Evolutionary conservation across 2,888 invertebrate species (phyloP).

Genomic region (Aphodius sticticus): DNA sequence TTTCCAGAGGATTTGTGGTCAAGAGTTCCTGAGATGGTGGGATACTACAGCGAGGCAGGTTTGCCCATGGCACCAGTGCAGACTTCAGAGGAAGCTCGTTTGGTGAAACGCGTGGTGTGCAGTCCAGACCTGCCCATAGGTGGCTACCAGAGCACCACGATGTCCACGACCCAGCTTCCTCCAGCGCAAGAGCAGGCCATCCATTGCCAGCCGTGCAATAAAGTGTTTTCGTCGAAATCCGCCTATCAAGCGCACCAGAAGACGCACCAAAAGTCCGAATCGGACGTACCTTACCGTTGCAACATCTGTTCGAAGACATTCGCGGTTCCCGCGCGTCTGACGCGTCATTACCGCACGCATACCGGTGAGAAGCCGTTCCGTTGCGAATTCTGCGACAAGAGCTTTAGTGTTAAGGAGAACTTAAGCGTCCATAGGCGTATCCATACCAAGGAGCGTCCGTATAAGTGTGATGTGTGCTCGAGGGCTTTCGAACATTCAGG

Average conservation of each 20-base stretch:
- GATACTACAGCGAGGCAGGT: conserved; percentile 61
- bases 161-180: neutral
- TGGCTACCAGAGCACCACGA: conserved; percentile 47
- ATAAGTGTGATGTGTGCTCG: conserved; percentile 87
- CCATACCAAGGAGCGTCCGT: conserved; percentile 91
- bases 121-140: conserved; percentile 67
- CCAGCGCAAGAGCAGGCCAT: conserved; percentile 40
- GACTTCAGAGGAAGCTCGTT: conserved; percentile 51
- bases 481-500: conserved; percentile 92
- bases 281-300: conserved; percentile 82
- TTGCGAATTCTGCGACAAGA: conserved; percentile 91
- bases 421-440: conserved; percentile 88
- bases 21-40: conserved; percentile 60
- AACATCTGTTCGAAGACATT: conserved; percentile 92
- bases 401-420: conserved; percentile 92
- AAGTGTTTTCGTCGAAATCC: conserved; percentile 56
- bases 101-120: conserved; percentile 66
- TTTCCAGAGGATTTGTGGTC: conserved; percentile 50
- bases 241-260: conserved; percentile 55
- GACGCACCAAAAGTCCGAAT: conserved; percentile 54
- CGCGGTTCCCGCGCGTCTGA: conserved; percentile 86
- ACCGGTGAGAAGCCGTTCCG: conserved; percentile 91
- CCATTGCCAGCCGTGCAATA: conserved; percentile 58
- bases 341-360: conserved; percentile 87
- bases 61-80: conserved; percentile 57